Evolutionary conservation across 53 echinoderm and acorn worm species (phyloP).

Genomic region (Paracentrotus lividus): DNA sequence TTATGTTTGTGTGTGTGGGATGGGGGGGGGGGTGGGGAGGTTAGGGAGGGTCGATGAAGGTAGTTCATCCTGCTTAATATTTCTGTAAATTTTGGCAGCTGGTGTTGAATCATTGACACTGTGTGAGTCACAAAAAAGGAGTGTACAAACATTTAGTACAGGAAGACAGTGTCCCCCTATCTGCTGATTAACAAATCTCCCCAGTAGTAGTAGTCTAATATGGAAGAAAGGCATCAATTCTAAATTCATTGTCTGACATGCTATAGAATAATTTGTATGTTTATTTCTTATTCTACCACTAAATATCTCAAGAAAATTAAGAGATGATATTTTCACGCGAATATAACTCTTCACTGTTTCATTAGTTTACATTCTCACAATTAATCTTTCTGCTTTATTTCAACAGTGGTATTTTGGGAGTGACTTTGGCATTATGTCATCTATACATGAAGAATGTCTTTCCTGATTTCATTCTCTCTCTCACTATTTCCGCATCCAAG

Average conservation of each 20-base stretch:
- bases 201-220: background rate
- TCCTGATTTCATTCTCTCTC: constrained; percentile 53
- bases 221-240: background rate
- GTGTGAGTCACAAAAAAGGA: background rate
- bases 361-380: background rate
- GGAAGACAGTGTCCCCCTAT: background rate
- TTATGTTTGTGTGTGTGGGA: background rate
- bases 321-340: too few species aligned
- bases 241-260: too few species aligned
- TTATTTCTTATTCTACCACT: background rate
- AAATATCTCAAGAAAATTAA: too few species aligned
- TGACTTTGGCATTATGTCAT: constrained; percentile 37
- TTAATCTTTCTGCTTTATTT: background rate
- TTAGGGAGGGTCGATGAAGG: background rate
- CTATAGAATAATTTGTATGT: background rate
- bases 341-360: background rate
- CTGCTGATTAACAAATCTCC: background rate
- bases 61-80: too few species aligned
- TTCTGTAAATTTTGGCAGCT: background rate
- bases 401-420: constrained; percentile 63
- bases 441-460: constrained; percentile 38
- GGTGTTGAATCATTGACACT: background rate
- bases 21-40: background rate
- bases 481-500: constrained; percentile 56
- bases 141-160: background rate